A percentile compares a stretch with the other conserved stretches of the same genome.
phyloP scores from a whole-genome alignment of 2,797 vertebrate species.

The Amniataba percoides region DNA sequence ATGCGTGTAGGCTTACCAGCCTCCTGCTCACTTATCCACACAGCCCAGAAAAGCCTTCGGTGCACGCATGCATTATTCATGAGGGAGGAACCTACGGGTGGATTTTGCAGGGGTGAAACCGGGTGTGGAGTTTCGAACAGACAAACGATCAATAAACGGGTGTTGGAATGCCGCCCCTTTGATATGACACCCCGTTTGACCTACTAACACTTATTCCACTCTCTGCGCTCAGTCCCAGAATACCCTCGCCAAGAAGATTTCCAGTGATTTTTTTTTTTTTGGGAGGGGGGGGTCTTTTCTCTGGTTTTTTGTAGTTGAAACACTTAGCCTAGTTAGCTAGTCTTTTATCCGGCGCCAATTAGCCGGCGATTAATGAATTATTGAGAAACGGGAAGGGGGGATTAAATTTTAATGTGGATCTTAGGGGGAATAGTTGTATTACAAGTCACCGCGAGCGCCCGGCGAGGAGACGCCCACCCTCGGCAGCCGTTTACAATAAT shows the following conservation, averaged over 20 bases:
- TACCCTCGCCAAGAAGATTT: slow-evolving; percentile 56
- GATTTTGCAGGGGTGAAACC: slow-evolving; percentile 44
- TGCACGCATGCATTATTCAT: slow-evolving; percentile 64
- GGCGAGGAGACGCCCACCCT: slow-evolving; percentile 68
- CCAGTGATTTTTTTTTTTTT: slow-evolving; percentile 42
- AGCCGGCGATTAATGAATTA: slow-evolving; percentile 87
- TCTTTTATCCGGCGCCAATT: slow-evolving; percentile 86
- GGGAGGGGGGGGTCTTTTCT: slow-evolving; percentile 13
- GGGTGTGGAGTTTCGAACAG: slow-evolving; percentile 43
- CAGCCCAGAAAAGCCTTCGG: slow-evolving; percentile 32
- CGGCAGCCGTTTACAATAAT: slow-evolving; percentile 78
- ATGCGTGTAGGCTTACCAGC: slow-evolving; percentile 55
- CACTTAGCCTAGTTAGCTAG: slow-evolving; percentile 83
- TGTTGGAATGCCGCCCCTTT: slow-evolving; percentile 41
- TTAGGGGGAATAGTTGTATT: slow-evolving; percentile 83
- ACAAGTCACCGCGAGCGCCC: slow-evolving; percentile 80
- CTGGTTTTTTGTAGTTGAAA: slow-evolving; percentile 66
- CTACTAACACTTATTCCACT: slow-evolving; percentile 61
- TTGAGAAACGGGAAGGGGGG: slow-evolving; percentile 81
- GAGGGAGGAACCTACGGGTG: slow-evolving; percentile 33
- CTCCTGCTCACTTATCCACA: slow-evolving; percentile 60
- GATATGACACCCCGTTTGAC: slow-evolving; percentile 62
- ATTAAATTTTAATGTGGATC: slow-evolving; percentile 86
- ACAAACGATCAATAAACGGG: slow-evolving; percentile 45
- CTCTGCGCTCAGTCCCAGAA: slow-evolving; percentile 23